Evolutionary conservation across 1,140 invertebrate species (phyloP), one percentile per base, ranked within the genome.

Genomic region (Lerema accius): DNA sequence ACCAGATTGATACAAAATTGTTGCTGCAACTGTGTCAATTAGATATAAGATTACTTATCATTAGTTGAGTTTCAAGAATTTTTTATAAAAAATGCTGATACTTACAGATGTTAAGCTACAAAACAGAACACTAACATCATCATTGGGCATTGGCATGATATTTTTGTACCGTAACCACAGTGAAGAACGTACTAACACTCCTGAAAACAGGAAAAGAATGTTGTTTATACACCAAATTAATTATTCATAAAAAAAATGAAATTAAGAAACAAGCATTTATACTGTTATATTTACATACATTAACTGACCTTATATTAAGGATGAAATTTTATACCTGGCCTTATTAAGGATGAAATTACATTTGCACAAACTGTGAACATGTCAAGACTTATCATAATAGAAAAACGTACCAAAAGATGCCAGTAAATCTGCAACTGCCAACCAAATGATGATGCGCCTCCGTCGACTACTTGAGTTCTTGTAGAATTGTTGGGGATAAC

Each of bases 101-200:
- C 91, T 94, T 93, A 96, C 95, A 61, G 95, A 95, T 45, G 93
- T 94, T 48, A 96, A 78, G 28, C 94, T 93, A 81, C 95, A 96
- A 76, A 95, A 95, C 13, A 95, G 66, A 19, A 95, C 93, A 73
- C 92, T 94, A 0, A 93, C 88, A 46, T 92, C 91, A 75, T 95
- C 94, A 77, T 94, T 90, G 40, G 93, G 91, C 76, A 92, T 90
- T 37, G 93, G 93, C 91, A 94, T 93, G 35, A 95, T 93, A 67
- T 91, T 93, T 82, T 93, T 93, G 67, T 92, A 93, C 73, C 92
- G 93, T 37, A 95, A 87, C 95, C 95, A 96, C 35, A 95, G 76
- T 6, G 92, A 89, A 2, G 95, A 95, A 67, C 95, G 92, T 3
- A 95, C 82, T 62, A 96, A 93, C 17, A 96, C 94, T 76, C 95